Conservation (phyloP, 2,888 invertebrate species). For the Linnaemya tessellans region DNA sequence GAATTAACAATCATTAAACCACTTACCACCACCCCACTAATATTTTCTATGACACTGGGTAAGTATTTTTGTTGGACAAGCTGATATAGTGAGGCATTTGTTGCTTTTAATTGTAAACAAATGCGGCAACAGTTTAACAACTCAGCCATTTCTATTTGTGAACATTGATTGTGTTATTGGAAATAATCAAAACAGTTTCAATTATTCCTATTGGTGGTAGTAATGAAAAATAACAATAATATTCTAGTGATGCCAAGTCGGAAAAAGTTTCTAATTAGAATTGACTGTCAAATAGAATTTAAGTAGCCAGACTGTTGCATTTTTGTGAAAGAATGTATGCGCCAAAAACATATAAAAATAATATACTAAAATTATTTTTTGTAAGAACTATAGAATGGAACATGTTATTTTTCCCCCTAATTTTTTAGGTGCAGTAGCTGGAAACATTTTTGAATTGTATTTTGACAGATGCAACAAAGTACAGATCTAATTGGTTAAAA, state of each 20-base stretch:
- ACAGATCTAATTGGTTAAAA: too few relatives aligned
- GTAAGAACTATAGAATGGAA: too few relatives aligned
- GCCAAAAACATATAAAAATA: too few relatives aligned
- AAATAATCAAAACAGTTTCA: constrained; percentile 32
- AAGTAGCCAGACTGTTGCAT: neutral
- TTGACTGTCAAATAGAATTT: too few relatives aligned
- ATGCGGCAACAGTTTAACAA: constrained; percentile 54
- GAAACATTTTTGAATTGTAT: too few relatives aligned
- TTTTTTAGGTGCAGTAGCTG: too few relatives aligned
- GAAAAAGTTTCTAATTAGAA: too few relatives aligned
- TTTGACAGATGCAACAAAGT: too few relatives aligned
- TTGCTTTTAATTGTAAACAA: constrained; percentile 52
- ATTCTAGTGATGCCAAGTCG: constrained; percentile 5
- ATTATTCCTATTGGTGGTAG: constrained; percentile 11
- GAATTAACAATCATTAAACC: neutral
- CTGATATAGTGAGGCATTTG: constrained; percentile 53
- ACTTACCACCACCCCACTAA: constrained; percentile 68
- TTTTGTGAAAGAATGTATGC: too few relatives aligned
- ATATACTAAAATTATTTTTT: too few relatives aligned
- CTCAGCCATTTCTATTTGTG: constrained; percentile 39
- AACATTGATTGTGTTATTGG: neutral
- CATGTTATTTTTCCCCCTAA: too few relatives aligned
- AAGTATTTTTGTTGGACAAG: constrained; percentile 63
- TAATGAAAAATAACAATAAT: constrained; percentile 46
- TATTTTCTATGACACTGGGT: constrained; percentile 67